Evolutionary conservation across 2,797 vertebrate genomes (phyloP).

Genomic region (Darevskia nairensis): DNA sequence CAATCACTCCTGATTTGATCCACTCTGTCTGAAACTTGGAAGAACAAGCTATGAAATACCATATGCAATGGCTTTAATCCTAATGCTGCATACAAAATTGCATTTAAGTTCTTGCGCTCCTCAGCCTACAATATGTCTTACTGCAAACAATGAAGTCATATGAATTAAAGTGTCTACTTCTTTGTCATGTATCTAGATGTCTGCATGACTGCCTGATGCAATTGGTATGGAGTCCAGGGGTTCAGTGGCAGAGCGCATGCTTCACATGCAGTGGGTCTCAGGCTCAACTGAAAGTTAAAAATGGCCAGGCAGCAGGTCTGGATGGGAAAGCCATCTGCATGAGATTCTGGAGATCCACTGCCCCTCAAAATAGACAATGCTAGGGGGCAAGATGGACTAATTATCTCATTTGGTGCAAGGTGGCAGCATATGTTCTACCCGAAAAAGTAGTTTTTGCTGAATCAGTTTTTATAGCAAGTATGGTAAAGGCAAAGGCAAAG

Average conservation of each 20-base stretch:
- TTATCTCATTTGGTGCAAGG: background rate
- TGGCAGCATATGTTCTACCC: background rate
- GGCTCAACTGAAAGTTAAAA: background rate
- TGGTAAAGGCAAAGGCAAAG: too few species aligned
- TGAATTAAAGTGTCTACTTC: background rate
- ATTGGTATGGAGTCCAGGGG: background rate
- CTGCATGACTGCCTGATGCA: background rate
- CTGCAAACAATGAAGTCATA: background rate
- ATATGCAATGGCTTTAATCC: background rate
- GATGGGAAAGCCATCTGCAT: background rate
- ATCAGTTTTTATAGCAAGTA: background rate
- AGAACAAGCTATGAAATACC: too few species aligned
- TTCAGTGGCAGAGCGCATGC: background rate
- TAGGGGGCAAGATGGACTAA: background rate
- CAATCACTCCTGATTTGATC: too few species aligned
- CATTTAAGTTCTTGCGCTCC: background rate
- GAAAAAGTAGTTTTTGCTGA: background rate
- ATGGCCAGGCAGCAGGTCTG: background rate
- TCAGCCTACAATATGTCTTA: background rate
- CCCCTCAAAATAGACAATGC: background rate
- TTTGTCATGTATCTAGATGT: background rate
- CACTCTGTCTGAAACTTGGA: too few species aligned
- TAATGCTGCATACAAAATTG: background rate
- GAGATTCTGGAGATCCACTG: background rate
- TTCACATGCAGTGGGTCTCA: background rate